Conservation (phyloP, 2,888 invertebrate species). For the Glyphotaelius pellucidus region DNA sequence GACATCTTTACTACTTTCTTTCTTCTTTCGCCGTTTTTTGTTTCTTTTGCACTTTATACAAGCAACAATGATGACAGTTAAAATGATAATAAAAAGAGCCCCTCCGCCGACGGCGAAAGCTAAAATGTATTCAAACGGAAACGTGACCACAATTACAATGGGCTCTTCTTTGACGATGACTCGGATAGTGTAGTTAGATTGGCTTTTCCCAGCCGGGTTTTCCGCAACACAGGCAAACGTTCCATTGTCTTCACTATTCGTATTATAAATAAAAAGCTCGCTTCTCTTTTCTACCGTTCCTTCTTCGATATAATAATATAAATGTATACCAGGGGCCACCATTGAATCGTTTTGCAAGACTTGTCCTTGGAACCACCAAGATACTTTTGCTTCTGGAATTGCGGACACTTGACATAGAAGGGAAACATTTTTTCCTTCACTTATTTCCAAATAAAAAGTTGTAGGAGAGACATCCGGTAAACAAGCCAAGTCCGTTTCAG, state of each 20-base stretch:
- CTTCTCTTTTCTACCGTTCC: constrained; percentile 86
- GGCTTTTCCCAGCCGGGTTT: constrained; percentile 88
- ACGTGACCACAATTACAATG: constrained; percentile 81
- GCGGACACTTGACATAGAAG: constrained; percentile 89
- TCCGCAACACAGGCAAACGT: constrained; percentile 91
- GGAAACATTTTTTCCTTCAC: constrained; percentile 89
- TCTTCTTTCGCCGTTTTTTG: constrained; percentile 76
- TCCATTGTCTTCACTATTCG: constrained; percentile 88
- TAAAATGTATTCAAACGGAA: constrained; percentile 84
- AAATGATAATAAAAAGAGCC: constrained; percentile 80
- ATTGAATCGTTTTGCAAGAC: constrained; percentile 86
- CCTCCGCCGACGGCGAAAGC: constrained; percentile 83
- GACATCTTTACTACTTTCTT: constrained; percentile 80
- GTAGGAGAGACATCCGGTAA: constrained; percentile 87
- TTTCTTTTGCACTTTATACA: constrained; percentile 78
- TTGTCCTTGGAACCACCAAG: constrained; percentile 91
- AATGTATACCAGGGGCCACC: constrained; percentile 81
- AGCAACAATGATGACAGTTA: constrained; percentile 82
- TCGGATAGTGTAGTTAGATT: constrained; percentile 88
- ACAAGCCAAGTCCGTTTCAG: constrained; percentile 86
- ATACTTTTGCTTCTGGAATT: constrained; percentile 87
- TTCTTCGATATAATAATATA: constrained; percentile 85
- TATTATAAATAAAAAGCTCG: constrained; percentile 87
- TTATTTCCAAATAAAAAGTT: constrained; percentile 85
- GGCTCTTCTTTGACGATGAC: constrained; percentile 86